Conservation (phyloP, 2,113 vertebrate species). For the Solenodon paradoxus region DNA sequence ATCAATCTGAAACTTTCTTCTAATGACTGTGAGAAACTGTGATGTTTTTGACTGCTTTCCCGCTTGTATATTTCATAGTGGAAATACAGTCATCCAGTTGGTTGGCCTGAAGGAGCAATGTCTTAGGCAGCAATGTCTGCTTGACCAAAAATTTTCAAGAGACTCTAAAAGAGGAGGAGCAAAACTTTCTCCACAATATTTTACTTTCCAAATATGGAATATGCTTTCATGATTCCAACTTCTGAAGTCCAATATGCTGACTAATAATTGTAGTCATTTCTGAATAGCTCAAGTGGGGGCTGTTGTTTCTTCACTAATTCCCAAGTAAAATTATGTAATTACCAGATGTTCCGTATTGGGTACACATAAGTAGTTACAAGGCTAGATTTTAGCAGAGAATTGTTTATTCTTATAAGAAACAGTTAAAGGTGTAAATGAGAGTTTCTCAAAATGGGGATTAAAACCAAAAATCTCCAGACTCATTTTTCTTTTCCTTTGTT, state of each 20-base stretch:
- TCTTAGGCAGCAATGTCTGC: constrained; percentile 14
- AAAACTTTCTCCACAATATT: constrained; percentile 30
- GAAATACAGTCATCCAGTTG: constrained; percentile 42
- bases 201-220: constrained; percentile 42
- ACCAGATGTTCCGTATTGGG: constrained; percentile 28
- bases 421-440: not conserved
- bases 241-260: constrained; percentile 66
- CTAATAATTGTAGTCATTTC: constrained; percentile 62
- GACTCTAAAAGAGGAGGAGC: not conserved
- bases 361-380: not conserved
- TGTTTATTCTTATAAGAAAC: constrained; percentile 35
- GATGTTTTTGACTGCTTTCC: constrained; percentile 28
- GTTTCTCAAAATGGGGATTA: not conserved
- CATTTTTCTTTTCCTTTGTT: not conserved
- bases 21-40: not conserved
- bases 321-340: constrained; percentile 41
- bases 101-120: constrained; percentile 7
- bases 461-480: not conserved
- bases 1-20: constrained; percentile 43
- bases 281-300: constrained; percentile 64
- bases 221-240: constrained; percentile 44
- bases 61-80: constrained; percentile 25
- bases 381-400: not conserved
- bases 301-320: constrained; percentile 56
- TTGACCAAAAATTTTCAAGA: constrained; percentile 14